Evolutionary conservation across 1,140 invertebrate species (phyloP).

Genomic region (Drosophila triauraria): DNA sequence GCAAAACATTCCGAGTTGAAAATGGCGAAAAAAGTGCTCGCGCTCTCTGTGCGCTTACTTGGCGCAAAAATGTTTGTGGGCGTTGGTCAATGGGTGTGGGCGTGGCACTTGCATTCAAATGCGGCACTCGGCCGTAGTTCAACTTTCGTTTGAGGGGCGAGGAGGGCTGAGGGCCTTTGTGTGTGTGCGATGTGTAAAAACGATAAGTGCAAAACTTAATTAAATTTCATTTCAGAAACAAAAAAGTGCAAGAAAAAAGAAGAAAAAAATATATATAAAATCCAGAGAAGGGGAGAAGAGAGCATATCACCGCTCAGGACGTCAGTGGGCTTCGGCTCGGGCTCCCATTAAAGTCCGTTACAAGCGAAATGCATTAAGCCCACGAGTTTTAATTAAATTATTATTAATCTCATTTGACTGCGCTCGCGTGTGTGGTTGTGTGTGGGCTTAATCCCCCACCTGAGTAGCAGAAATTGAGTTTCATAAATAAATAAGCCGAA

Average conservation of each 20-base stretch:
- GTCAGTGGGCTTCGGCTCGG: constrained; percentile 1
- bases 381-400: constrained; percentile 78
- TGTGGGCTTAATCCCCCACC: constrained; percentile 7
- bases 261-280: not conserved
- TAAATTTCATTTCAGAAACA: constrained; percentile 62
- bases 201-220: constrained; percentile 78
- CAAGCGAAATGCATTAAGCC: constrained; percentile 77
- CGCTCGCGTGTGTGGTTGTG: constrained; percentile 14
- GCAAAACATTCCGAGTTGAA: constrained; percentile 24
- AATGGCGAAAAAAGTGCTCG: constrained; percentile 6
- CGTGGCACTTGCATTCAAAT: constrained; percentile 19
- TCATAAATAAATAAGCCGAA: constrained; percentile 45
- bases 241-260: constrained; percentile 6
- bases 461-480: constrained; percentile 47
- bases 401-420: constrained; percentile 77
- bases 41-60: not conserved
- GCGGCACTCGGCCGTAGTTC: constrained; percentile 11
- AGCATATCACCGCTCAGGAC: constrained; percentile 2
- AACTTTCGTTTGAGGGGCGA: constrained; percentile 7
- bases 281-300: not conserved
- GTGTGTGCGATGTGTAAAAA: constrained; percentile 31
- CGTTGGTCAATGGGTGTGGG: constrained; percentile 20
- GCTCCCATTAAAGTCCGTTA: constrained; percentile 41
- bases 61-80: constrained; percentile 8
- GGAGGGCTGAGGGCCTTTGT: not conserved